Percentiles rank a stretch among this genome's conserved stretches.
These are phyloP conservation scores for Brachyistius frenatus DNA, from an alignment of 2,113 vertebrate species.

Conservation along the genomic window DNA sequence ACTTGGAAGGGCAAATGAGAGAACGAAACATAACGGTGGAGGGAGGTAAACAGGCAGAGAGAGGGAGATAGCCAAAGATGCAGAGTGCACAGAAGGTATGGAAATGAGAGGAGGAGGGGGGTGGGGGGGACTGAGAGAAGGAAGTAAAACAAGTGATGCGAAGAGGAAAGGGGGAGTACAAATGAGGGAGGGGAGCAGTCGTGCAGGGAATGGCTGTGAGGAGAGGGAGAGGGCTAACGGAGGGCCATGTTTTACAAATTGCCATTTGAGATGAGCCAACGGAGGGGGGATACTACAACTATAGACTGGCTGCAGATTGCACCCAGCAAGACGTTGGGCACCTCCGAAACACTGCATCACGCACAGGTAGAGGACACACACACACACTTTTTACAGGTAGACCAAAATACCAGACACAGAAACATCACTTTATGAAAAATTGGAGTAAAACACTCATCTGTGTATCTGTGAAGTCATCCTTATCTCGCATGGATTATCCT, in stretches of 20 bases:
- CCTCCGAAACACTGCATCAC: constrained; percentile 66
- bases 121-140: constrained; percentile 29
- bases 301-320: constrained; percentile 78
- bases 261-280: constrained; percentile 68
- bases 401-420: constrained; percentile 1
- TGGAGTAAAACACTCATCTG: neutral
- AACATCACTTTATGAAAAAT: constrained; percentile 28
- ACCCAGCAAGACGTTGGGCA: constrained; percentile 78
- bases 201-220: constrained; percentile 61
- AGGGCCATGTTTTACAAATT: constrained; percentile 83
- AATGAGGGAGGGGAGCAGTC: constrained; percentile 54
- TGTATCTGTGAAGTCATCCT: constrained; percentile 9
- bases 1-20: constrained; percentile 54
- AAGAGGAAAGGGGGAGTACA: constrained; percentile 38
- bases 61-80: constrained; percentile 25
- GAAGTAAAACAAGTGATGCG: constrained; percentile 60
- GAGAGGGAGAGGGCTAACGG: constrained; percentile 67
- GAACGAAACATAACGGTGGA: constrained; percentile 11
- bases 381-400: constrained; percentile 37
- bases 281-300: constrained; percentile 58
- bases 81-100: constrained; percentile 56
- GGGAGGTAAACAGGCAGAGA: constrained; percentile 50
- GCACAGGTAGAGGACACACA: constrained; percentile 49
- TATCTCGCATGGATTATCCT: constrained; percentile 37
- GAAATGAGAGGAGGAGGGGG: constrained; percentile 46